These are phyloP conservation scores for Sterna hirundo DNA, from an alignment of 2,113 vertebrate genomes.

Conservation along the genomic window DNA sequence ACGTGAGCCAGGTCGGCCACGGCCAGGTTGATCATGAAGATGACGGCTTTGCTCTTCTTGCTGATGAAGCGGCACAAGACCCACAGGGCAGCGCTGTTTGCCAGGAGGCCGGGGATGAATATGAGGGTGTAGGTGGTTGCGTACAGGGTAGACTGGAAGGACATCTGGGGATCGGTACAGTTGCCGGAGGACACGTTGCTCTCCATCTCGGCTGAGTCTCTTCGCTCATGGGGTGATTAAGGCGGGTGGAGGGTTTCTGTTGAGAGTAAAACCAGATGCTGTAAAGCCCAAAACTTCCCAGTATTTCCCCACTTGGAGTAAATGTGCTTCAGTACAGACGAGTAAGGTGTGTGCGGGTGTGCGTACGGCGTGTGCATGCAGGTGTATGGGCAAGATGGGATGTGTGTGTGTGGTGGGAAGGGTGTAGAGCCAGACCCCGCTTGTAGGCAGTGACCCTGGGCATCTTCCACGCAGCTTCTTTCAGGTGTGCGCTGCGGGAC, in stretches of 20 bases:
- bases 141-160: conserved; percentile 76
- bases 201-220: not conserved
- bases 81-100: conserved; percentile 86
- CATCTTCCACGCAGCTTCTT: not conserved
- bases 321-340: rapidly evolving
- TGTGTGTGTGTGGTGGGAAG: not conserved
- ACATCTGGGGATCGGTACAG: conserved; percentile 48
- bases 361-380: rapidly evolving
- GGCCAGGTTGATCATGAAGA: conserved; percentile 91
- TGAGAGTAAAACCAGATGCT: not conserved
- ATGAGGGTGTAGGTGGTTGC: conserved; percentile 82
- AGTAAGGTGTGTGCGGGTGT: not conserved
- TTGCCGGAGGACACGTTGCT: conserved; percentile 34
- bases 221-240: not conserved
- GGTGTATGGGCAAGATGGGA: too few species aligned
- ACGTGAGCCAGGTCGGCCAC: conserved; percentile 85
- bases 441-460: rapidly evolving
- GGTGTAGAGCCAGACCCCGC: rapidly evolving
- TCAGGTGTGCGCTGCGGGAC: not conserved
- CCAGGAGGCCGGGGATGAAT: conserved; percentile 85
- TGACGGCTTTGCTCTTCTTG: conserved; percentile 84
- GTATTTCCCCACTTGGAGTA: not conserved
- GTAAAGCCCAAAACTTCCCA: not conserved
- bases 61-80: conserved; percentile 82
- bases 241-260: conserved; percentile 1